phyloP scores from a whole-genome alignment of 2,797 vertebrate genomes.

The Podargus strigoides region DNA sequence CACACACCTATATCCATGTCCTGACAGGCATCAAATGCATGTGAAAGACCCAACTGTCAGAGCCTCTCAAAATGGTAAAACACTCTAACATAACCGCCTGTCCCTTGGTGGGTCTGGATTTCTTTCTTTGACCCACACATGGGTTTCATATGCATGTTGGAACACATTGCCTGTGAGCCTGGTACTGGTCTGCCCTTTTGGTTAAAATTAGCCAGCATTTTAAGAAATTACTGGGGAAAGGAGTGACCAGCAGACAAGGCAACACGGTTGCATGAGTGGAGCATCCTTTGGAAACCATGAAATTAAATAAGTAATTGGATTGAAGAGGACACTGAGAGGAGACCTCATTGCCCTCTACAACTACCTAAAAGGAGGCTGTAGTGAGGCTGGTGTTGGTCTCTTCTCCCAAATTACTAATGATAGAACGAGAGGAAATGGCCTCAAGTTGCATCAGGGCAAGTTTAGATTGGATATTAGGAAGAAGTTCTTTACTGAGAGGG shows the following conservation, averaged over 20 bases:
- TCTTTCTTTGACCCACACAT: neutral
- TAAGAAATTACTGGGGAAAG: neutral
- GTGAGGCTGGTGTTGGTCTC: too few species aligned
- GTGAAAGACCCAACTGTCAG: neutral
- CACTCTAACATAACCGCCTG: neutral
- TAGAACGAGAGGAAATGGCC: too few species aligned
- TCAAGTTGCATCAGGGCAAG: too few species aligned
- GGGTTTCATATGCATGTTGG: neutral
- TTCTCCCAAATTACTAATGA: too few species aligned
- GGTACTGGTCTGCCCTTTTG: neutral
- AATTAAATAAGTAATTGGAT: neutral
- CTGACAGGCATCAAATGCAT: neutral
- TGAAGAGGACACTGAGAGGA: too few species aligned
- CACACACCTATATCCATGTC: accelerated
- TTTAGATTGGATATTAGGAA: too few species aligned
- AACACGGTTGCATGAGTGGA: neutral
- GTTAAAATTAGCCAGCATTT: neutral
- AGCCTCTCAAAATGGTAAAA: neutral
- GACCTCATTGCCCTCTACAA: too few species aligned
- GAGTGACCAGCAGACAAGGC: neutral
- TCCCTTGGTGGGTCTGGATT: neutral
- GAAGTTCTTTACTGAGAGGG: too few species aligned
- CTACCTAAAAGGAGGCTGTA: too few species aligned
- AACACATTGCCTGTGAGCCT: neutral
- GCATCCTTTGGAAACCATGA: neutral